Conservation (phyloP, 2,888 invertebrate species). For the Erynnis tages region DNA sequence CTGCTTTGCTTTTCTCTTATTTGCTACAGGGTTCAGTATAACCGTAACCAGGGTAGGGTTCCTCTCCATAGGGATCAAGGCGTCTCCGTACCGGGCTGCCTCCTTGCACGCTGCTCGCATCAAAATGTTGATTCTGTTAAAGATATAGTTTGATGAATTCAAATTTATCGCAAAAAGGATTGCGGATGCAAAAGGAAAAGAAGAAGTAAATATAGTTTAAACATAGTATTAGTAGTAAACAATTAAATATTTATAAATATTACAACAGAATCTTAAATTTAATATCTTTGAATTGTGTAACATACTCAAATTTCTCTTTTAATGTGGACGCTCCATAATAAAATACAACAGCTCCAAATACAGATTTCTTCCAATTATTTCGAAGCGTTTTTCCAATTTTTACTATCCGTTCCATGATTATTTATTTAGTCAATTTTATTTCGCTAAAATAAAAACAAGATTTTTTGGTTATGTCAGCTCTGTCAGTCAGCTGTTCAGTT, state of each 20-base stretch:
- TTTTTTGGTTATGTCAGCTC: background rate
- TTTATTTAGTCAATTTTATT: too few relatives aligned
- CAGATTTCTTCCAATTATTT: slow-evolving; percentile 95
- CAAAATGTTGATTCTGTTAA: slow-evolving; percentile 85
- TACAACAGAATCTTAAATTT: too few relatives aligned
- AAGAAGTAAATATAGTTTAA: too few relatives aligned
- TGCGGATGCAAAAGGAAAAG: too few relatives aligned
- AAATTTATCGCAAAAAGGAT: too few relatives aligned
- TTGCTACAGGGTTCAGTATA: slow-evolving; percentile 94
- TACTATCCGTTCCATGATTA: slow-evolving; percentile 78
- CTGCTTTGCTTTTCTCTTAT: slow-evolving; percentile 85
- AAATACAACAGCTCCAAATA: slow-evolving; percentile 84
- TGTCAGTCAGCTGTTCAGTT: too few relatives aligned
- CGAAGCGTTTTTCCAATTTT: slow-evolving; percentile 85
- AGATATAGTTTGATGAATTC: background rate
- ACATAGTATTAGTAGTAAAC: too few relatives aligned
- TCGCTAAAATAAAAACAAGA: background rate
- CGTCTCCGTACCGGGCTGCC: slow-evolving; percentile 87
- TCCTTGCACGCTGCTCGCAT: slow-evolving; percentile 91
- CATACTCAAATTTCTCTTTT: slow-evolving; percentile 89
- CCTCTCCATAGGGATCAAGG: slow-evolving; percentile 77
- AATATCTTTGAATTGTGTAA: too few relatives aligned
- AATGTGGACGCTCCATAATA: slow-evolving; percentile 87
- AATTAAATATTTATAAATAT: too few relatives aligned
- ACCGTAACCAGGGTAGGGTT: slow-evolving; percentile 90